Conservation (phyloP, 2,797 vertebrate species). For the Parotocinclus haroldoi region DNA sequence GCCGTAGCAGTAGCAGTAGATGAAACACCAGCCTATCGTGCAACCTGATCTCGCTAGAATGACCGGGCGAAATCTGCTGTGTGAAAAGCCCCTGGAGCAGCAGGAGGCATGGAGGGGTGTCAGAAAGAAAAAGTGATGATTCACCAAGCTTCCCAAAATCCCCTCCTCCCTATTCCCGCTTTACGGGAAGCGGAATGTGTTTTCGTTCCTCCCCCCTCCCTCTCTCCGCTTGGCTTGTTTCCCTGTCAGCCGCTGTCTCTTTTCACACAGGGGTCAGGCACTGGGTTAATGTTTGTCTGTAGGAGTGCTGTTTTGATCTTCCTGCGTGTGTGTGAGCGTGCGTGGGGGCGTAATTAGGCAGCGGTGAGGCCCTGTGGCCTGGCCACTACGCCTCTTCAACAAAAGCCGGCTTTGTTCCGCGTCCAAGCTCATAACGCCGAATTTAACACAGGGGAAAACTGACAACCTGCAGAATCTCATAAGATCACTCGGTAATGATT, state of each 20-base stretch:
- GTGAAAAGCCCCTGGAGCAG: constrained; percentile 41
- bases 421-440: constrained; percentile 27
- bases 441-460: constrained; percentile 29
- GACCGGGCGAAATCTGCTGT: constrained; percentile 51
- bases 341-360: constrained; percentile 24
- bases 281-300: constrained; percentile 67
- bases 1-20: not conserved
- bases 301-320: constrained; percentile 43
- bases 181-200: constrained; percentile 77
- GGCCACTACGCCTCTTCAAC: constrained; percentile 39
- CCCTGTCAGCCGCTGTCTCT: constrained; percentile 54
- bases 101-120: constrained; percentile 16
- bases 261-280: constrained; percentile 61
- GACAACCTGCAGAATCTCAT: not conserved
- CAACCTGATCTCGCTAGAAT: constrained; percentile 46
- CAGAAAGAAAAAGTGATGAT: constrained; percentile 78
- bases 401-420: constrained; percentile 62
- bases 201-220: constrained; percentile 44
- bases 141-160: constrained; percentile 79
- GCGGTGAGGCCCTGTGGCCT: constrained; percentile 28
- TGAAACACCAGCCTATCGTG: constrained; percentile 45
- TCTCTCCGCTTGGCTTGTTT: constrained; percentile 15
- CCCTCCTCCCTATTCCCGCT: constrained; percentile 60
- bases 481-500: no score
- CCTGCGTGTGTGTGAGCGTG: constrained; percentile 11